Base-by-base conservation (phyloP, 2,888 invertebrate genomes). In the Mesorhabditis sp. region DNA sequence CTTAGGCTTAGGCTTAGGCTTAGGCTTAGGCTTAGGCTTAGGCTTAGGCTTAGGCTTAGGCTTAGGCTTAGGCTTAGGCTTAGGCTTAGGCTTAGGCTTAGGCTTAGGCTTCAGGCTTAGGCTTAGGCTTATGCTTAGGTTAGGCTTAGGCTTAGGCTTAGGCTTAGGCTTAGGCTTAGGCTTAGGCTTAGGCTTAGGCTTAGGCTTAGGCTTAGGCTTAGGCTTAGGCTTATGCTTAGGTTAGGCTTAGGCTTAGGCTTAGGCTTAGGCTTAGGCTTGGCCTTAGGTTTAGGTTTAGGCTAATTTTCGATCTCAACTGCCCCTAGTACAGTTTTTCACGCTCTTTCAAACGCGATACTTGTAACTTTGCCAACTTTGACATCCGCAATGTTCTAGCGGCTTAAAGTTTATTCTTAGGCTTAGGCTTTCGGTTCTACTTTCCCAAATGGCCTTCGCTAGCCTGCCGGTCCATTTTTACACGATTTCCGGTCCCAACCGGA, bases 111-210 rank as follows among this genome's bases (percentile, higher is more conserved):
- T 5, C 28, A 3, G 41, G n/a, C 10, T 13, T 15, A 13, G 7
- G 7, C 63, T 10, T 13, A 63, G n/a, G 69, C 71, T 68, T 92
- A 74, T 93, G 94, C 93, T 94, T 94, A 90, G 93, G 94, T 94
- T 94, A 80, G 93, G 93, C 88, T 94, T 94, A 81, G 94, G 94
- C 89, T 94, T 94, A 83, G 94, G 90, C 74, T 94, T 94, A 77
- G 94, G 93, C 88, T 94, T 94, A 75, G 93, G n/a, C 10, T 13
- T n/a, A 50, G n/a, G 58, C n/a, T n/a, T 50, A 50, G n/a, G 58
- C 58, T n/a, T 50, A 50, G n/a, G 58, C 58, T n/a, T 50, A 50
- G n/a, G 10, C 58, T 50, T 10, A n/a, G n/a, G 7, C 2, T n/a
- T 50, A 50, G 1, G 58, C 58, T n/a, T 50, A 50, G n/a, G n/a